phyloP scores from a whole-genome alignment of 2,888 invertebrate genomes.

The Syrphus vitripennis region DNA sequence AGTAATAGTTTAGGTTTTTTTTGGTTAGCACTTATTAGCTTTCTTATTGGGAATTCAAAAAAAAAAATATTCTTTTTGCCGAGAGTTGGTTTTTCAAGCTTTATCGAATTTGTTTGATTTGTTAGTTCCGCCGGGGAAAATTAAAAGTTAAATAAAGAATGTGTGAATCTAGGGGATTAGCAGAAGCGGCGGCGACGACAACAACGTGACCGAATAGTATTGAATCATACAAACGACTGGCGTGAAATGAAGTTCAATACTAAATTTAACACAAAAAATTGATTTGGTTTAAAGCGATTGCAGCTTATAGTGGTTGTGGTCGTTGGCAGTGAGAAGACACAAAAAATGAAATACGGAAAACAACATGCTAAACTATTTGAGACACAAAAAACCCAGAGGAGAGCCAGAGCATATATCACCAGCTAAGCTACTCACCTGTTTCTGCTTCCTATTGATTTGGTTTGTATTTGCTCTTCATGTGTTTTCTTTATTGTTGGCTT shows the following conservation, averaged over 20 bases:
- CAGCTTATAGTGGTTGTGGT: not conserved
- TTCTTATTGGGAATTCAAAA: not conserved
- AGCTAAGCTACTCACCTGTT: conserved; percentile 56
- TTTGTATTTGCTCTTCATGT: conserved; percentile 1
- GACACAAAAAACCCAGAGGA: not conserved
- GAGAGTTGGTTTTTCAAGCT: conserved; percentile 16
- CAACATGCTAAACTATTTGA: conserved; percentile 21
- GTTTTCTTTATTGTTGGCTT: not conserved
- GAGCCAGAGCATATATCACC: not conserved
- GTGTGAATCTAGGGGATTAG: not conserved
- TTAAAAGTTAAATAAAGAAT: not conserved
- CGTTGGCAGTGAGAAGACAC: not conserved
- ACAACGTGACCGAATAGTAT: conserved; percentile 35
- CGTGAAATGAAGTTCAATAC: conserved; percentile 62
- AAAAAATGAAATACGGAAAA: conserved; percentile 1
- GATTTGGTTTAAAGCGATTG: conserved; percentile 43
- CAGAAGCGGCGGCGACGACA: not conserved
- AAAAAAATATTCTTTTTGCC: not conserved
- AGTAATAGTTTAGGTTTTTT: conserved; percentile 58
- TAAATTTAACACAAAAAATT: conserved; percentile 64
- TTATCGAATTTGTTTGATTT: not conserved
- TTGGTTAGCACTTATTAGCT: conserved; percentile 39
- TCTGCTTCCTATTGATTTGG: conserved; percentile 32
- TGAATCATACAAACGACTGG: conserved; percentile 59
- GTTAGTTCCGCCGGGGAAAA: not conserved